Evolutionary conservation across 1,140 invertebrate genomes (phyloP).

Genomic region (Mycetomoellerius zeteki): DNA sequence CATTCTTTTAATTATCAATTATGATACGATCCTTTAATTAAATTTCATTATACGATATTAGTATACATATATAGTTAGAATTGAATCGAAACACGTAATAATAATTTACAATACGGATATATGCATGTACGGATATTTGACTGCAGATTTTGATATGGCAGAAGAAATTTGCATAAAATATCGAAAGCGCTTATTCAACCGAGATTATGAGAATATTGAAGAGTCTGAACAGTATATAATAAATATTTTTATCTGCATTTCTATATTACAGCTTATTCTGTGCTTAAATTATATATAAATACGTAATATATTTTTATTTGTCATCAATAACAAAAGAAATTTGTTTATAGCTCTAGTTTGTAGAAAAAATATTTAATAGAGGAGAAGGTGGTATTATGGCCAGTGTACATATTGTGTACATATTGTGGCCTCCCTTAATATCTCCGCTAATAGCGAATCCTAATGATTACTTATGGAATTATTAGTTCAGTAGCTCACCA

Average conservation of each 20-base stretch:
- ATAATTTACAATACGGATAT: conserved; percentile 4
- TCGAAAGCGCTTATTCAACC: neutral
- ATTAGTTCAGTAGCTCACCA: too few relatives aligned
- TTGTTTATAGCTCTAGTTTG: neutral
- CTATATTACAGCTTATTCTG: neutral
- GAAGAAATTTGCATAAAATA: neutral
- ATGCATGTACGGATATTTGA: too few relatives aligned
- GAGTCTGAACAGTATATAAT: neutral
- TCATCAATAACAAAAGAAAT: neutral
- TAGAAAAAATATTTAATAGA: neutral
- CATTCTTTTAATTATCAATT: neutral
- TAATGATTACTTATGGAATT: too few relatives aligned
- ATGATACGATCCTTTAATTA: too few relatives aligned
- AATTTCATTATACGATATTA: neutral
- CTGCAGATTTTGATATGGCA: neutral
- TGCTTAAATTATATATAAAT: neutral
- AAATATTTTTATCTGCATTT: neutral
- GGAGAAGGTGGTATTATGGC: too few relatives aligned
- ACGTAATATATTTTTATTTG: neutral
- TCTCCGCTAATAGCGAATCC: too few relatives aligned
- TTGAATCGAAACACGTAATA: neutral
- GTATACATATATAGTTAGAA: neutral
- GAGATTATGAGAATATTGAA: neutral
- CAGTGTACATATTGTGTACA: too few relatives aligned
- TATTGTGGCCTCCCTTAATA: too few relatives aligned